Evolutionary conservation across 2,888 invertebrate species (phyloP), one percentile per base, ranked within the genome.

Genomic region (Plagodis pulveraria): DNA sequence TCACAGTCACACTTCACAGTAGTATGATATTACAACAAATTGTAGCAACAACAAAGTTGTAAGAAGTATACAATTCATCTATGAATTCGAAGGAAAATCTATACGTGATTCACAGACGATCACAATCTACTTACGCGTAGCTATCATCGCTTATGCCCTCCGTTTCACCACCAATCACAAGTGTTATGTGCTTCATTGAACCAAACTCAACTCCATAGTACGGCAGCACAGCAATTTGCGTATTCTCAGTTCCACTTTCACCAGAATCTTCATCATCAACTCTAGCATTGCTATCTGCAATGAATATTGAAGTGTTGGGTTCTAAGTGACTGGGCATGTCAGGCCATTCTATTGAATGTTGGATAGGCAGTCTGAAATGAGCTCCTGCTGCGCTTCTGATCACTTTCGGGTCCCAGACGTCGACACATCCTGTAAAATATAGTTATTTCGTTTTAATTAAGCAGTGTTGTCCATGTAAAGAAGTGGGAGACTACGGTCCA

Each of bases 331-430:
- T 83, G 6, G 84, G 69, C 35, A 97, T 89, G 0, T 95, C 87
- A 5, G 93, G 80, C 97, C 97, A 97, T 0, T 91, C 90, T 49
- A 96, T 75, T 59, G 95, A 94, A 58, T 91, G 89, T n/a, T 90
- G 77, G 57, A 98, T 95, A 10, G 96, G 94, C 7, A 98, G 74
- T 54, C 95, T 94, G 78, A 98, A 98, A 81, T 98, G 98, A 5
- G 97, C 96, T 0, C 98, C 98, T 63, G 96, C 95, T 6, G 95
- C 97, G 69, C 96, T 95, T 71, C 98, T 93, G 36, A 98, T 84
- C 0, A 98, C 97, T 93, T 98, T 99, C 0, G 95, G 90, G 63
- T 98, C 96, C 98, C 98, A 99, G 0, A 96, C 90, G 88, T 98
- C 97, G 0, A 96, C 97, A 86, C 98, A 98, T 51, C 97, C 97